A percentile compares a stretch with the other conserved stretches of the same genome.
phyloP scores from a whole-genome alignment of 2,888 invertebrate genomes.

The Ophion obscuratus region DNA sequence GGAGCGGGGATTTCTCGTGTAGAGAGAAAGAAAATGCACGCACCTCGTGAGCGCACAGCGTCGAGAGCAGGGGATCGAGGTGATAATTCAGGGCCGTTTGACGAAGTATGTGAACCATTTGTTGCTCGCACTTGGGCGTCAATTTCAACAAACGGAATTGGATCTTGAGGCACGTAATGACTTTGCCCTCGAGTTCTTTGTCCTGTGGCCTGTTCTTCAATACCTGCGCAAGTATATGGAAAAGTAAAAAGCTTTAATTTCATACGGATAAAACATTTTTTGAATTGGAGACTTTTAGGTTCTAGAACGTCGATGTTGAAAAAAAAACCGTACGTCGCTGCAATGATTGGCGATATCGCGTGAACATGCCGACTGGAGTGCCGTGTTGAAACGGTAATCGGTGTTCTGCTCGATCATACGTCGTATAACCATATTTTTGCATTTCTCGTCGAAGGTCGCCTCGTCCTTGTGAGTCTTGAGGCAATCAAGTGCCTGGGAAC shows the following conservation, averaged over 20 bases:
- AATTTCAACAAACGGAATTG: constrained; percentile 91
- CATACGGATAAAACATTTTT: background rate
- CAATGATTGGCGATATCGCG: constrained; percentile 92
- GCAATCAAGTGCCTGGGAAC: constrained; percentile 90
- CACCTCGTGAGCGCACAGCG: constrained; percentile 90
- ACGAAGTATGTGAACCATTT: constrained; percentile 92
- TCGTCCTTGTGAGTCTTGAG: constrained; percentile 92
- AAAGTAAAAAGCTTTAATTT: background rate
- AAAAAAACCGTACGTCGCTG: constrained; percentile 82
- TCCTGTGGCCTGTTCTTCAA: constrained; percentile 83
- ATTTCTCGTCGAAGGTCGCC: constrained; percentile 92
- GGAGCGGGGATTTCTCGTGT: background rate
- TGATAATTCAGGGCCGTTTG: constrained; percentile 96
- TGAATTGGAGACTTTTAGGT: background rate
- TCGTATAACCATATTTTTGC: constrained; percentile 93
- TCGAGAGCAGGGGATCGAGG: constrained; percentile 93
- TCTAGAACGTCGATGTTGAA: background rate
- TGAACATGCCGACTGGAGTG: constrained; percentile 92
- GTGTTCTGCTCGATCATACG: constrained; percentile 95
- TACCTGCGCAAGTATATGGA: constrained; percentile 64
- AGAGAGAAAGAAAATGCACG: constrained; percentile 80
- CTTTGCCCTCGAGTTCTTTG: constrained; percentile 93
- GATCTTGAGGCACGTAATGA: constrained; percentile 92
- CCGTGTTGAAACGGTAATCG: constrained; percentile 95
- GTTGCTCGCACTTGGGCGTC: constrained; percentile 91